Evolutionary conservation across 2,888 invertebrate species (phyloP), one percentile per base, ranked within the genome.

Genomic region (Xestobium rufovillosum): DNA sequence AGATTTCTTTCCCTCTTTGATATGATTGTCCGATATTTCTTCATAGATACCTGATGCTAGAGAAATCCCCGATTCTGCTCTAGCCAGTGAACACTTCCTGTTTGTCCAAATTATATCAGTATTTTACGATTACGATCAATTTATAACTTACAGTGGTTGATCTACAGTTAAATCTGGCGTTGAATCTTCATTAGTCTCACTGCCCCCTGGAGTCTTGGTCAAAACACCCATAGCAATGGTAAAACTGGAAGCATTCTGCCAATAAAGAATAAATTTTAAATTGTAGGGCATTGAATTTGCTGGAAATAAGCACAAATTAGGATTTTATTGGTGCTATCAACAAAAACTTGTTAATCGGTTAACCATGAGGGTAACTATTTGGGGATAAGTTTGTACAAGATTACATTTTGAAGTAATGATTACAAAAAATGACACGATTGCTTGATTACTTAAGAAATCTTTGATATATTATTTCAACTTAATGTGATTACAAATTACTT

Each of bases 31-130:
- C 1, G 71, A 61, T 43, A 80, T 80, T 63, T 80, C 80, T 53
- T 80, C 80, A 59, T 80, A 80, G 46, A 80, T 76, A 27, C 80
- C 80, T 1, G 79, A 79, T 12, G 76, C 71, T 3, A 76, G 54
- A 1, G 80, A 80, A 28, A 70, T 64, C 14, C 74, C 68, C 0
- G 80, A 80, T 41, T 67, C 63, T 3, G 74, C 69, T 1, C 75
- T 70, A 0, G 64, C 56, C n/a, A 57, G 35, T 35, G 27, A 19
- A 16, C 42, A 26, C 32, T 37, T 46, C 4, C 51, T 43, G 37
- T 32, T 40, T 39, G 32, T 31, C 23, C 28, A 26, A 17, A 14
- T 35, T 15, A 34, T 27, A 27, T 11, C 10, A 16, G 11, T 15
- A n/a, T n/a, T n/a, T n/a, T n/a, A n/a, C n/a, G n/a, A n/a, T 27